Base-by-base conservation (phyloP, 2,888 invertebrate species). In the Cacoxenus indagator region DNA sequence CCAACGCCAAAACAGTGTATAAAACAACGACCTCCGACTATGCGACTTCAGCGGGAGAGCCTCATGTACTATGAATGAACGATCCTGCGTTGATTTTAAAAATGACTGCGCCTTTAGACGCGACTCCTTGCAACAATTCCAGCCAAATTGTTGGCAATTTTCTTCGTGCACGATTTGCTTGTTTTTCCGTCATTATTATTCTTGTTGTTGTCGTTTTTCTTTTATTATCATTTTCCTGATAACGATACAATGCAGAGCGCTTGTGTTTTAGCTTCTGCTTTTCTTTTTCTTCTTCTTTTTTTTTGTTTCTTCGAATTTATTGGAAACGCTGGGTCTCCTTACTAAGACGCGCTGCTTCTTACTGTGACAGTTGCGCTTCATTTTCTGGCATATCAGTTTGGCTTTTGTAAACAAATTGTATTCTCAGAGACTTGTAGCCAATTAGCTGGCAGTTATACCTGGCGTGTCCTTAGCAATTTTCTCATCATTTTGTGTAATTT, bases 141-240 rank as follows among this genome's bases (percentile, higher is more conserved):
- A 59, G 57, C 46, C 68, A 69, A 69, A 69, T 69, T 67, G 65
- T 59, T 51, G 26, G 54, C 29, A 65, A 67, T 67, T 70, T 70
- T 61, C 51, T 48, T 46, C 29, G 45, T 29, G 48, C 55, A 57
- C 45, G 19, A 70, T 59, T 67, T 65, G 45, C 65, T 68, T 48
- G 37, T 62, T 31, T 65, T 45, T 26, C 26, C 17, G 46, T 64
- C 26, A 14, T 43, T 57, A 45, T 54, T 54, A 26, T 59, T 59
- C 6, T 67, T 51, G 45, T 57, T 45, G 46, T 68, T 46, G 24
- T 37, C 29, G 65, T 54, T 51, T 2, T 5, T 64, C 4, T 27
- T 48, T 6, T 26, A 1, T 45, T 64, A 26, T 22, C 24, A 4
- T 55, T 55, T 19, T 48, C 6, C 4, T 26, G 54, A 54, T 59